Evolutionary conservation across 2,797 vertebrate genomes (phyloP).

Genomic region (Garrulus glandarius): DNA sequence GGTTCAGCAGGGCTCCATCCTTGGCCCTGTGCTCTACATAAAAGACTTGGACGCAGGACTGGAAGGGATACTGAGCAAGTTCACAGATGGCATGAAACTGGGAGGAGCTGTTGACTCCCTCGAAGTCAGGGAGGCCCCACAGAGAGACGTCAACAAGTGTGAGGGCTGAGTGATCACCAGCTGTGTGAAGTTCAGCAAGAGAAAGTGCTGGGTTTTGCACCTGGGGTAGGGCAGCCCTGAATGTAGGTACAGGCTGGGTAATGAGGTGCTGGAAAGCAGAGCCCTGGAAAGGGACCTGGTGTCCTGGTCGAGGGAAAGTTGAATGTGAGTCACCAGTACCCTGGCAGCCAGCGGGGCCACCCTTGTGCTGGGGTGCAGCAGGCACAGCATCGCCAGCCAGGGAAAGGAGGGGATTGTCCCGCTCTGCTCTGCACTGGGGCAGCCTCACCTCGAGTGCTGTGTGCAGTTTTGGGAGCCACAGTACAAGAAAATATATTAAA

Average conservation of each 20-base stretch:
- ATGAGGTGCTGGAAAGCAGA: not conserved
- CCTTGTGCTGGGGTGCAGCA: rapidly evolving
- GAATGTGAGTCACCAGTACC: not conserved
- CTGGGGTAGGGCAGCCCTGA: not conserved
- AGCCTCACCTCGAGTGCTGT: not conserved
- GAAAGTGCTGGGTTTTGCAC: not conserved
- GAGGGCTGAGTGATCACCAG: not conserved
- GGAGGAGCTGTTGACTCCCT: not conserved
- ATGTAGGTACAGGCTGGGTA: not conserved
- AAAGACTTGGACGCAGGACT: not conserved
- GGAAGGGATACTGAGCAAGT: not conserved
- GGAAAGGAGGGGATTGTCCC: not conserved
- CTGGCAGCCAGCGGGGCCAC: not conserved
- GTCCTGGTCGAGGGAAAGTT: rapidly evolving
- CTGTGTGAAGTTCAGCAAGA: not conserved
- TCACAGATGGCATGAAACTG: not conserved
- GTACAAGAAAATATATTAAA: not conserved
- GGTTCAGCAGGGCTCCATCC: not conserved
- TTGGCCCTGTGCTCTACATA: not conserved
- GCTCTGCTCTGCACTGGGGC: not conserved
- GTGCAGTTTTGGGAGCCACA: not conserved
- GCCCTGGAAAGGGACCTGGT: not conserved
- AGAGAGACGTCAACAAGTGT: not conserved
- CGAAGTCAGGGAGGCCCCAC: rapidly evolving
- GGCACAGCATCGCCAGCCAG: rapidly evolving